A percentile compares a stretch with the other conserved stretches of the same genome.
Evolutionary conservation across 2,797 vertebrate species (phyloP).

Genomic region (Myiothlypis coronata): DNA sequence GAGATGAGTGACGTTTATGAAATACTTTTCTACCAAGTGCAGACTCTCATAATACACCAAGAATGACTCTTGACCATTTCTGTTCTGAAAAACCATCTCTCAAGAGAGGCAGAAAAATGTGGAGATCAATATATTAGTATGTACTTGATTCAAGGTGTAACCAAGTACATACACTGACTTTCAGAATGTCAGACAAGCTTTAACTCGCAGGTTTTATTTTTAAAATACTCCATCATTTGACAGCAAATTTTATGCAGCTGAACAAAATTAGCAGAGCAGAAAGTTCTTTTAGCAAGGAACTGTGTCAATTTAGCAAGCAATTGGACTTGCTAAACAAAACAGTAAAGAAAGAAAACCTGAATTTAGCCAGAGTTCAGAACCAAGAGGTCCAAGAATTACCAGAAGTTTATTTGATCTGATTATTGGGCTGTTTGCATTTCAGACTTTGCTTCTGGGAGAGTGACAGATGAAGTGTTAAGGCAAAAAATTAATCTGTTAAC

Average conservation of each 20-base stretch:
- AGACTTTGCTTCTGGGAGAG: neutral
- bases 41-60: neutral
- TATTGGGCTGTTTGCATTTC: neutral
- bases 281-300: slow-evolving; percentile 1
- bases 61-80: neutral
- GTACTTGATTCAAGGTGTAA: neutral
- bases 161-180: neutral
- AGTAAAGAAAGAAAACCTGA: neutral
- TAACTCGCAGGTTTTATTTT: neutral
- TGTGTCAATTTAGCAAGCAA: neutral
- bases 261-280: slow-evolving; percentile 9
- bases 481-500: neutral
- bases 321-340: neutral
- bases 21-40: neutral
- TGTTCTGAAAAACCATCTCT: neutral
- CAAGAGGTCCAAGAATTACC: neutral
- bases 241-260: neutral
- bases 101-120: neutral
- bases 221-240: neutral
- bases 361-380: neutral
- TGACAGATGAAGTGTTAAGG: neutral
- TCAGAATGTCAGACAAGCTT: neutral
- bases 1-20: neutral
- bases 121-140: neutral
- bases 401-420: neutral